Percentiles rank a stretch among this genome's conserved stretches.
Conservation (phyloP, 2,113 vertebrate species). For the Morone chrysops region DNA sequence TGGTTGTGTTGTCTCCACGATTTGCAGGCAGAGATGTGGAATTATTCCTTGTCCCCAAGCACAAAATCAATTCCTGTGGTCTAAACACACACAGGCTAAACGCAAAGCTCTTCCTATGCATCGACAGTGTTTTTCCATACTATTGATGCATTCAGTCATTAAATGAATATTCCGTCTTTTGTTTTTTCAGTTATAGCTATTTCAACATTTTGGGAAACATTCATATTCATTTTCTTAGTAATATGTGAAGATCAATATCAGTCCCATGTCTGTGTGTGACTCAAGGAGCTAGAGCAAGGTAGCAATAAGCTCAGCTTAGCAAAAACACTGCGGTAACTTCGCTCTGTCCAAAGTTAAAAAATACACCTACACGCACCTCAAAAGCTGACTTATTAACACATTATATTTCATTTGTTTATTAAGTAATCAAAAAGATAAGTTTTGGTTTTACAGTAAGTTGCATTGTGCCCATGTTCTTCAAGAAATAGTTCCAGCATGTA, state of each 20-base stretch:
- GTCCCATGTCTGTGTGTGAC: background rate
- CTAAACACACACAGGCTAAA: constrained; percentile 29
- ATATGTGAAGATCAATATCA: background rate
- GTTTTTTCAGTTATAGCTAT: background rate
- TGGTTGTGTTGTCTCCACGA: constrained; percentile 47
- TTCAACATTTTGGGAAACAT: background rate
- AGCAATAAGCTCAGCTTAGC: background rate
- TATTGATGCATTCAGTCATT: background rate
- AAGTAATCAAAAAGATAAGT: no score
- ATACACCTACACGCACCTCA: background rate
- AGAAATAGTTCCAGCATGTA: no score
- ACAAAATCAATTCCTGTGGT: constrained; percentile 21
- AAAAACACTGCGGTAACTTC: background rate
- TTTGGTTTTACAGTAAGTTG: background rate
- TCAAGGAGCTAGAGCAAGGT: background rate
- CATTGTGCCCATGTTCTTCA: background rate
- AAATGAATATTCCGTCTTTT: background rate
- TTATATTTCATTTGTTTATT: background rate
- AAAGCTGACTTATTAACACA: background rate
- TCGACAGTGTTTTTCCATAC: background rate
- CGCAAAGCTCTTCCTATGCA: background rate
- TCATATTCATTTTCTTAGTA: background rate
- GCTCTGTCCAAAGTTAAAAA: background rate
- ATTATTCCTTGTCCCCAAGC: constrained; percentile 43
- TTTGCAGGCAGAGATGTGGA: constrained; percentile 52